These are phyloP conservation scores for Oreocharis arfaki DNA, from an alignment of 2,113 vertebrate species.

Conservation along the genomic window DNA sequence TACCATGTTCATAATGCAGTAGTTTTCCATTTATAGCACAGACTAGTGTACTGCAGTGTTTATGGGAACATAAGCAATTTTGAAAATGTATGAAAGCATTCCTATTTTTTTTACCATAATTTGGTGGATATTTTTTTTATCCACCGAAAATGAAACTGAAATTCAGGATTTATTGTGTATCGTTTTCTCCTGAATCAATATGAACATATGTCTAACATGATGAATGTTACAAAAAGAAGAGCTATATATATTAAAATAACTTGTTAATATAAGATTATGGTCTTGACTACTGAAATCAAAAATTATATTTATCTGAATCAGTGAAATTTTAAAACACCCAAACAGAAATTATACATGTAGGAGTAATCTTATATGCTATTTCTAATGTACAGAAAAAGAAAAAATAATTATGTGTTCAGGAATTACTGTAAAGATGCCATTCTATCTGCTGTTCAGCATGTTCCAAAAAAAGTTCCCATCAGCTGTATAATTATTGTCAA, in stretches of 20 bases:
- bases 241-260: not conserved
- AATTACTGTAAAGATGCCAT: not conserved
- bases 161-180: not conserved
- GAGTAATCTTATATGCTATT: not conserved
- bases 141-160: not conserved
- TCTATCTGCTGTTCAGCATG: not conserved
- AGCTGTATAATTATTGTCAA: not conserved
- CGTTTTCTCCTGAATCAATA: not conserved
- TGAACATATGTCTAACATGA: not conserved
- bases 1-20: not conserved
- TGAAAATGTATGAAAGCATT: not conserved
- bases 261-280: not conserved
- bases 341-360: not conserved
- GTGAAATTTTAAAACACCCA: not conserved
- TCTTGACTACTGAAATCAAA: not conserved
- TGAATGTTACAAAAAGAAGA: not conserved
- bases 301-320: not conserved
- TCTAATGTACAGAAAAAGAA: not conserved
- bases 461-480: not conserved
- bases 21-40: not conserved
- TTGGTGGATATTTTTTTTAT: not conserved
- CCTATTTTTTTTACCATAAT: not conserved
- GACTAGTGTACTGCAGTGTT: not conserved
- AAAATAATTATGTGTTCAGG: not conserved
- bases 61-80: not conserved